Evolutionary conservation across 2,113 vertebrate genomes (phyloP), one percentile per base, ranked within the genome.

Genomic region (Oxyruncus cristatus): DNA sequence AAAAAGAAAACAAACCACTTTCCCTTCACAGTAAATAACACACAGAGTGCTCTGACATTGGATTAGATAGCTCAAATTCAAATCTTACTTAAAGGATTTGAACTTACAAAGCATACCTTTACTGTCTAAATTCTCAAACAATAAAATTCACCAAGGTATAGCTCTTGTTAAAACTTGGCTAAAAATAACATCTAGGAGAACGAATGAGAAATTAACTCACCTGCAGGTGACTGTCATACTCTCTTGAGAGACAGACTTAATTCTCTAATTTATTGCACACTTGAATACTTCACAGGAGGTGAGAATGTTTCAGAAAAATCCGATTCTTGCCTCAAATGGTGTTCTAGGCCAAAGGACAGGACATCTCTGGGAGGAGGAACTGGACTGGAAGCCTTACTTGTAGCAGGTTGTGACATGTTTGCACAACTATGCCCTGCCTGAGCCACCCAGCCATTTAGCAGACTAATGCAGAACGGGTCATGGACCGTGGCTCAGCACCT

Each of bases 1-100:
- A 50, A 76, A 93, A 93, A 62, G 35, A 79, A 84, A 92, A 85
- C 18, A 79, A 88, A 72, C 7, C 19, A 42, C 39, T 72, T 93
- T 89, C 19, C 52, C 35, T 81, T 81, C 62, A 42, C n/a, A 79
- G 46, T 73, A 85, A 92, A 66, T 92, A 89, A 22, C 52, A 63
- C 50, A 77, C 15, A 2, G 2, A 62, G 15, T 0, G 1, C 20
- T 94, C 67, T 86, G 79, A 79, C 75, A 49, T 46, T 46, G 90
- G 22, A 77, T 94, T 89, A 85, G 56, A 62, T 73, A 93, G 15
- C 32, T 73, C 26, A 30, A 39, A 70, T 66, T 87, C 26, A 88
- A 79, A 92, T 53, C 22, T 83, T 41, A 83, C 20, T 90, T 68
- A 23, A 49, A 66, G 82, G 63, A 94, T 85, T 88, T 92, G 26